A percentile compares a stretch with the other conserved stretches of the same genome.
phyloP scores from a whole-genome alignment of 2,797 vertebrate genomes.

The Melanotaenia nigrans region DNA sequence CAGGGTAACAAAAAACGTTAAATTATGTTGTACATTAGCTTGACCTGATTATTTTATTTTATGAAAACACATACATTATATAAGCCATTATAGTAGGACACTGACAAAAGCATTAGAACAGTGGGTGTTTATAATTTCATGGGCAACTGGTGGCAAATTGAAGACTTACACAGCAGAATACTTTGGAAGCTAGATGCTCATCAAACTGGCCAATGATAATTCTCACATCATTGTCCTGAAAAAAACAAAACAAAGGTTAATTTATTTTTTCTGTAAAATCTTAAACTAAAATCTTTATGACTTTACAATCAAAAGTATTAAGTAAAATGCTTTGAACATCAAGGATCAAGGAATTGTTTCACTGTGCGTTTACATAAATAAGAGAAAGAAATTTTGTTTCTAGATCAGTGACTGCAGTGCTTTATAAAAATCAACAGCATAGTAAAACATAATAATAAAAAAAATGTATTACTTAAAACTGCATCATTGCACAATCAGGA shows the following conservation, averaged over 20 bases:
- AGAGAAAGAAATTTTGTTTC: too few species aligned
- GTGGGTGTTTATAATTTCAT: background rate
- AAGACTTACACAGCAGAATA: conserved; percentile 98
- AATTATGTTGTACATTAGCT: background rate
- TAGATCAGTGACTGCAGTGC: too few species aligned
- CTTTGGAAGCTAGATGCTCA: conserved; percentile 96
- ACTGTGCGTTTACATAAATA: too few species aligned
- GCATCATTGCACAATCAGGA: background rate
- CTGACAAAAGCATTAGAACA: background rate
- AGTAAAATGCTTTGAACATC: too few species aligned
- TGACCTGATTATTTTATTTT: too few species aligned
- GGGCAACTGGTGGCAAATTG: background rate
- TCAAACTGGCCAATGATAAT: conserved; percentile 99
- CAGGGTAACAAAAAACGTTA: background rate
- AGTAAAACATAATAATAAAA: too few species aligned
- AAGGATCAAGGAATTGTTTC: too few species aligned
- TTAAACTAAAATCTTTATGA: background rate
- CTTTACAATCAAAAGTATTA: too few species aligned
- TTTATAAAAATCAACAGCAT: too few species aligned
- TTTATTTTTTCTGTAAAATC: background rate
- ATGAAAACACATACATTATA: background rate
- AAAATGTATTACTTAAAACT: background rate
- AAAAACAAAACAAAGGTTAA: conserved; percentile 31
- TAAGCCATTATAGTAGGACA: background rate
- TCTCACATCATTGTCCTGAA: conserved; percentile 95